phyloP scores from a whole-genome alignment of 1,140 invertebrate species.

The Nebria ingens region DNA sequence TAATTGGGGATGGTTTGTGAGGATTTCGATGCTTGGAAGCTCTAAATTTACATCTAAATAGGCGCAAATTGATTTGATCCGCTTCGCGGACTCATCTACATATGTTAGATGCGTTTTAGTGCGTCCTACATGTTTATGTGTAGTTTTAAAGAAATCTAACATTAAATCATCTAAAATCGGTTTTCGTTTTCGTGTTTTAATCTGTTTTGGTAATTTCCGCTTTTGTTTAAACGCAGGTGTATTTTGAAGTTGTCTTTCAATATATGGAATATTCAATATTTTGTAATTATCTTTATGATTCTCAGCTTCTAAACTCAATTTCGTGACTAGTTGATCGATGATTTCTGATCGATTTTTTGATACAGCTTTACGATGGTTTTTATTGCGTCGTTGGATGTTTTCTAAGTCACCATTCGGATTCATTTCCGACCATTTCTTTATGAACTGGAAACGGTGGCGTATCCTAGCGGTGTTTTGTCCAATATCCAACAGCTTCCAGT shows the following conservation, averaged over 20 bases:
- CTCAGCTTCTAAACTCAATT: too few species aligned
- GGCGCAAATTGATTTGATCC: too few species aligned
- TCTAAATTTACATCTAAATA: too few species aligned
- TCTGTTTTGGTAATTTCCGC: slow-evolving; percentile 8
- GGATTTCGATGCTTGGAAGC: too few species aligned
- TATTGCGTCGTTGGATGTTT: slow-evolving; percentile 25
- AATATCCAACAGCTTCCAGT: slow-evolving; percentile 21
- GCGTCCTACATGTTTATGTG: background rate
- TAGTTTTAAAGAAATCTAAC: background rate
- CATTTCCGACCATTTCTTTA: slow-evolving; percentile 31
- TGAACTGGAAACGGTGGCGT: slow-evolving; percentile 28
- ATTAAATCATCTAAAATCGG: slow-evolving; percentile 7
- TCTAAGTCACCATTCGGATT: slow-evolving; percentile 27
- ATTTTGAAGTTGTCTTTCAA: background rate
- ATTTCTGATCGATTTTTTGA: background rate
- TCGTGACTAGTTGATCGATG: too few species aligned
- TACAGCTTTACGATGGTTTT: background rate
- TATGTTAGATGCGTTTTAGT: too few species aligned
- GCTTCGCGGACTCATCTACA: too few species aligned
- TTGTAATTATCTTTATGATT: too few species aligned
- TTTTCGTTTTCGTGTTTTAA: slow-evolving; percentile 11
- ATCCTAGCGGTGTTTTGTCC: slow-evolving; percentile 23
- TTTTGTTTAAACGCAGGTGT: background rate
- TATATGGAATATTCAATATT: background rate
- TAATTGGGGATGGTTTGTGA: too few species aligned